phyloP scores from a whole-genome alignment of 2,113 vertebrate genomes.

The Engystomops pustulosus region DNA sequence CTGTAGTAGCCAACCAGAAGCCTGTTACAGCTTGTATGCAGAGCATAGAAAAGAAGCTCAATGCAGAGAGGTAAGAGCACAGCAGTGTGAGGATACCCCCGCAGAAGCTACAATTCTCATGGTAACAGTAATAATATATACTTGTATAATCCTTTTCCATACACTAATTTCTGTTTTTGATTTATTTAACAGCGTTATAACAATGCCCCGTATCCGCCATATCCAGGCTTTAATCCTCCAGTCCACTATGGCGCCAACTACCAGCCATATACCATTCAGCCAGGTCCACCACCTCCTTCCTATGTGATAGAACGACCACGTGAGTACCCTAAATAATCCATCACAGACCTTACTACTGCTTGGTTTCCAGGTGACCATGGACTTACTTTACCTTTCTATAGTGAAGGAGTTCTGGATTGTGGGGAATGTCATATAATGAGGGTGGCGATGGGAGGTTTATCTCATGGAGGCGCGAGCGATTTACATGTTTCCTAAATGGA shows the following conservation, averaged over 20 bases:
- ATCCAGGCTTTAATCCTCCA: background rate
- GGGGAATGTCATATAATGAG: background rate
- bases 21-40: too few relatives aligned
- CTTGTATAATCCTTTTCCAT: too few relatives aligned
- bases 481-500: background rate
- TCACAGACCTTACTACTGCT: too few relatives aligned
- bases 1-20: too few relatives aligned
- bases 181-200: slow-evolving; percentile 33
- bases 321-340: slow-evolving; percentile 11
- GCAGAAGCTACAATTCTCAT: too few relatives aligned
- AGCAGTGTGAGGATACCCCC: too few relatives aligned
- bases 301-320: slow-evolving; percentile 31
- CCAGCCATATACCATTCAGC: slow-evolving; percentile 54
- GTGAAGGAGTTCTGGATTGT: background rate
- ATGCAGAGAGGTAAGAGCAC: too few relatives aligned
- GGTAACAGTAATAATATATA: too few relatives aligned
- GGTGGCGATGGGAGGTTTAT: background rate
- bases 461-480: background rate
- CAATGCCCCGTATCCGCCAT: background rate
- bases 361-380: too few relatives aligned
- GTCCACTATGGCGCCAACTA: slow-evolving; percentile 2
- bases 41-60: too few relatives aligned
- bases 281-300: background rate
- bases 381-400: too few relatives aligned
- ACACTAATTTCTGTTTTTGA: background rate